These are phyloP conservation scores for Sphecodes monilicornis DNA, from an alignment of 2,888 invertebrate species.

Conservation along the genomic window DNA sequence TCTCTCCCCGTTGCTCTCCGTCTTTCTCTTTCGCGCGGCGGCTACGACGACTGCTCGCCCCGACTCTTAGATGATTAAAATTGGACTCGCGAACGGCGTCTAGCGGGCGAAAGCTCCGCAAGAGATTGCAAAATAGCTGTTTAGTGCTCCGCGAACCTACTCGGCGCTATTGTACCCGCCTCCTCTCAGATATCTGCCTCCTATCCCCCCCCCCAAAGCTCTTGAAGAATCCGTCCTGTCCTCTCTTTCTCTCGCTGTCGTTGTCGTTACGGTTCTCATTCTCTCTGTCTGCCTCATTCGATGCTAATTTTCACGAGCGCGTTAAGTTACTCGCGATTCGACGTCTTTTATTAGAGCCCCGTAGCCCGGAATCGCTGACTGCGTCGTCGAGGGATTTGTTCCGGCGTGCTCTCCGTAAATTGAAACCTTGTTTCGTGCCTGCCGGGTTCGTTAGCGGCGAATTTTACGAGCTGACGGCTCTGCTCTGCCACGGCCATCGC, in stretches of 20 bases:
- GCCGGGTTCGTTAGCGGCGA: conserved; percentile 16
- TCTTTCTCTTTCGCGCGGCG: conserved; percentile 16
- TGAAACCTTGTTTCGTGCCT: conserved; percentile 28
- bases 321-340: background rate
- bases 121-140: conserved; percentile 56
- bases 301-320: conserved; percentile 35
- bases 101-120: background rate
- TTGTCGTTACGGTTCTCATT: background rate
- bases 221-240: background rate
- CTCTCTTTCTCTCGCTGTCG: background rate
- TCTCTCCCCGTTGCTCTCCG: conserved; percentile 13
- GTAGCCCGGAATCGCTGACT: conserved; percentile 21
- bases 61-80: conserved; percentile 68
- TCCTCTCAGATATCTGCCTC: background rate
- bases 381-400: conserved; percentile 19
- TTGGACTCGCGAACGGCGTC: conserved; percentile 31
- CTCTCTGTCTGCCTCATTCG: background rate
- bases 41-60: conserved; percentile 4
- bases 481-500: background rate
- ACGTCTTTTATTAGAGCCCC: conserved; percentile 31
- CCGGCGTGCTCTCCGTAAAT: conserved; percentile 26
- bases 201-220: background rate
- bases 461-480: conserved; percentile 6
- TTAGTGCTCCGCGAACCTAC: conserved; percentile 22
- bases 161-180: background rate